A percentile compares a stretch with the other conserved stretches of the same genome.
Evolutionary conservation across 2,113 vertebrate species (phyloP).

Genomic region (Mus musculus): DNA sequence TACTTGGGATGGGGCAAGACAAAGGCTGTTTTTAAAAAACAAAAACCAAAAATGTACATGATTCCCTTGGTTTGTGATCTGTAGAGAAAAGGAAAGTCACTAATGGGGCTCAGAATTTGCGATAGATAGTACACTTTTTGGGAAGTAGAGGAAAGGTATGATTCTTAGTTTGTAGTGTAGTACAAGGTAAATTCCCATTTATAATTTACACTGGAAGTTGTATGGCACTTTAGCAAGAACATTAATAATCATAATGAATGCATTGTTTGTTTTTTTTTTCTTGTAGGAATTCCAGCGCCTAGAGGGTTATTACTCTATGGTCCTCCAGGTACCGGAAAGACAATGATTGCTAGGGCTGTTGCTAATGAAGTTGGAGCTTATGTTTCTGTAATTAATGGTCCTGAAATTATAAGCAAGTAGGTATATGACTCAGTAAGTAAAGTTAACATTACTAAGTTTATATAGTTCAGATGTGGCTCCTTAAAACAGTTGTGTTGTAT

Average conservation of each 20-base stretch:
- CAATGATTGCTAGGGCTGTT: constrained; percentile 96
- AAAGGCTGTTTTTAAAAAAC: not conserved
- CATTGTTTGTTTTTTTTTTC: not conserved
- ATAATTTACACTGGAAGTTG: not conserved
- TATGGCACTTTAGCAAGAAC: not conserved
- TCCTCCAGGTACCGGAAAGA: constrained; percentile 97
- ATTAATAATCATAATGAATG: not conserved
- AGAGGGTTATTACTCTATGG: constrained; percentile 95
- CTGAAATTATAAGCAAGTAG: constrained; percentile 99
- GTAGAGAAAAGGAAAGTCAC: not conserved
- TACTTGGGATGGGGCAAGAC: not conserved
- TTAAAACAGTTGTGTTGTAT: not conserved
- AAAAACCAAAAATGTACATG: not conserved
- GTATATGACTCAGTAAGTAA: constrained; percentile 72
- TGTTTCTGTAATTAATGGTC: constrained; percentile 95
- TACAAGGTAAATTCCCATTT: not conserved
- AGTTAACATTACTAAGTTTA: constrained; percentile 8
- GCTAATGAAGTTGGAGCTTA: constrained; percentile 94
- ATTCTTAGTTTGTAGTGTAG: not conserved
- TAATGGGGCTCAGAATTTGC: not conserved
- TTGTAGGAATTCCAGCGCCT: constrained; percentile 93
- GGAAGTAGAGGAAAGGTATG: not conserved
- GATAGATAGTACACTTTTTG: not conserved
- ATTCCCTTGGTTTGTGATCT: not conserved
- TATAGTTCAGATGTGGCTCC: not conserved